phyloP scores from a whole-genome alignment of 2,113 vertebrate genomes.

The Hippopotamus amphibius region DNA sequence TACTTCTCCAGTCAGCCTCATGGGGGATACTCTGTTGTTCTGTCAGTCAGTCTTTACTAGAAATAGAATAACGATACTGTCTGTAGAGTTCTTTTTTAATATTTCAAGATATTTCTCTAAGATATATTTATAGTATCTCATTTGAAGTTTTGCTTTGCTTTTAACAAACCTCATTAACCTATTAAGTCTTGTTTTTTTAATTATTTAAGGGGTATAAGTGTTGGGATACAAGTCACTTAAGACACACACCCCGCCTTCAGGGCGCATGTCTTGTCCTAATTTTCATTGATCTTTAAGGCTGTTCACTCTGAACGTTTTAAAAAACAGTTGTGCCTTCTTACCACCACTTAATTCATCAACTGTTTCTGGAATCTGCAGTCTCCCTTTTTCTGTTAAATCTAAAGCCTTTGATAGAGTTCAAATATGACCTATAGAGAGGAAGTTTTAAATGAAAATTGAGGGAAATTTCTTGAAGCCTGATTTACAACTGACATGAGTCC shows the following conservation, averaged over 20 bases:
- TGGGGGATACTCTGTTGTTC: neutral
- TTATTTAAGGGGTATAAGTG: neutral
- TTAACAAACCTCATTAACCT: neutral
- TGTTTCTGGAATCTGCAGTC: neutral
- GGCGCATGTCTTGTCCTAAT: neutral
- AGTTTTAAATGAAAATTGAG: neutral
- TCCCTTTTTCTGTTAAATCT: neutral
- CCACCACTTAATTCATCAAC: neutral
- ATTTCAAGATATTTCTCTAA: neutral
- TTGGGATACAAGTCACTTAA: neutral
- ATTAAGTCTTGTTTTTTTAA: neutral
- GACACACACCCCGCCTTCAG: neutral
- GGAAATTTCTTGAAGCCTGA: neutral
- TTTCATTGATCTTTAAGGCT: neutral
- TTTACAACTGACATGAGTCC: neutral
- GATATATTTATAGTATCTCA: neutral
- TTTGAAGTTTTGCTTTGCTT: neutral
- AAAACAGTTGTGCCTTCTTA: neutral
- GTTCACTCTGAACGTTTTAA: neutral
- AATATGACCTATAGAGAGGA: neutral
- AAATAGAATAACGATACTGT: neutral
- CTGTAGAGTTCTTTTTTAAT: accelerated
- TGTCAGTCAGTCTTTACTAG: neutral
- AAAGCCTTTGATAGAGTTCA: neutral
- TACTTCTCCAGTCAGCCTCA: neutral